These are phyloP conservation scores for Labroides dimidiatus DNA, from an alignment of 2,797 vertebrate genomes.

Conservation along the genomic window DNA sequence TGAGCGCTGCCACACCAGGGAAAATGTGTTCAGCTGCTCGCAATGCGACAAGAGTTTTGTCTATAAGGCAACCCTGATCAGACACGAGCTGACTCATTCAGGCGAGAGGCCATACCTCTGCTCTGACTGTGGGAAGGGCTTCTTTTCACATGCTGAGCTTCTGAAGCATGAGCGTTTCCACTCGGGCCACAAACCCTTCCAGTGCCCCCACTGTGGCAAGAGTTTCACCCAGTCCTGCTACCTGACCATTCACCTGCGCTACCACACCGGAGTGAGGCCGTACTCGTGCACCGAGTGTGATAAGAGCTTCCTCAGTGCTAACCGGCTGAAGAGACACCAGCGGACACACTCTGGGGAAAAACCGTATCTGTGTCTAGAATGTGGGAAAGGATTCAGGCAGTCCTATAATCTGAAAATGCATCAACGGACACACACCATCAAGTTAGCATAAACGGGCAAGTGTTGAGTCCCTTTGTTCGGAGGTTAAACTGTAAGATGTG, in stretches of 20 bases:
- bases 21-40: slow-evolving; percentile 78
- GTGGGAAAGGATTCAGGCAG: slow-evolving; percentile 79
- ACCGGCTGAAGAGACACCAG: slow-evolving; percentile 81
- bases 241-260: slow-evolving; percentile 81
- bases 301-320: slow-evolving; percentile 84
- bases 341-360: slow-evolving; percentile 79
- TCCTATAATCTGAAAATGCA: slow-evolving; percentile 83
- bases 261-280: slow-evolving; percentile 80
- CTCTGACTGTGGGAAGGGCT: slow-evolving; percentile 82
- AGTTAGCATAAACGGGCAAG: slow-evolving; percentile 22
- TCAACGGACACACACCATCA: slow-evolving; percentile 71
- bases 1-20: slow-evolving; percentile 77
- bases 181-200: slow-evolving; percentile 83
- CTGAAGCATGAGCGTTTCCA: slow-evolving; percentile 84
- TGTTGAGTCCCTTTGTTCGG: neutral
- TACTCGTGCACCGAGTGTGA: slow-evolving; percentile 78
- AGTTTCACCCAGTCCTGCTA: slow-evolving; percentile 84
- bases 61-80: slow-evolving; percentile 78
- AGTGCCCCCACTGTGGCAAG: slow-evolving; percentile 79
- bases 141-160: slow-evolving; percentile 80
- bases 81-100: slow-evolving; percentile 82
- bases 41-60: slow-evolving; percentile 81
- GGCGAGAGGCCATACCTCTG: slow-evolving; percentile 83
- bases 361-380: slow-evolving; percentile 72
- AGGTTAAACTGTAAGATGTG: neutral